A percentile compares a stretch with the other conserved stretches of the same genome.
These are phyloP conservation scores for Trachelus tabidus DNA, from an alignment of 2,888 invertebrate species.

Conservation along the genomic window DNA sequence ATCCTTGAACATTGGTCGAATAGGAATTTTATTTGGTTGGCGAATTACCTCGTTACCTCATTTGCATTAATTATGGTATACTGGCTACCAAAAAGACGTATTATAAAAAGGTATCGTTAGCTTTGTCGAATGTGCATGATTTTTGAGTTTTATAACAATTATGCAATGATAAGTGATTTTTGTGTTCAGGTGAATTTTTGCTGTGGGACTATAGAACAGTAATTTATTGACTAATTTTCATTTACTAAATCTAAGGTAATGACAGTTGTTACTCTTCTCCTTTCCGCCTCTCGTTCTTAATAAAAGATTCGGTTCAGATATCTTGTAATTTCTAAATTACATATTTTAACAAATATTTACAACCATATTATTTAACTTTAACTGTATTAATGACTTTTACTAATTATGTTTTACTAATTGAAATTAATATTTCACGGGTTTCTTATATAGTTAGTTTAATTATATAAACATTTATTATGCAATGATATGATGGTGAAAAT, in stretches of 20 bases:
- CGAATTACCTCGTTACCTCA: not conserved
- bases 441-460: not conserved
- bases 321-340: not conserved
- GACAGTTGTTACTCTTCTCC: not conserved
- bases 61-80: slow-evolving; percentile 50
- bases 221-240: not conserved
- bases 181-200: not conserved
- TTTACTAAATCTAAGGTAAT: not conserved
- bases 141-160: not conserved
- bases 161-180: not conserved
- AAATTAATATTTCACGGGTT: not conserved
- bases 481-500: not conserved
- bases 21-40: not conserved
- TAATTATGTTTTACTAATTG: not conserved
- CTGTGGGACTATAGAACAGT: not conserved
- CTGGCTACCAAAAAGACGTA: slow-evolving; percentile 53
- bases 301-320: not conserved
- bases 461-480: not conserved
- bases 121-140: not conserved
- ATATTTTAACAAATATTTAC: not conserved
- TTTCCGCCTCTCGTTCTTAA: not conserved
- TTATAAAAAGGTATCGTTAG: slow-evolving; percentile 50
- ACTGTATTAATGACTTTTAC: not conserved
- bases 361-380: not conserved
- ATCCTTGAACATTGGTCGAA: not conserved